Evolutionary conservation across 2,797 vertebrate species (phyloP).

Genomic region (Ceyx erithaca): DNA sequence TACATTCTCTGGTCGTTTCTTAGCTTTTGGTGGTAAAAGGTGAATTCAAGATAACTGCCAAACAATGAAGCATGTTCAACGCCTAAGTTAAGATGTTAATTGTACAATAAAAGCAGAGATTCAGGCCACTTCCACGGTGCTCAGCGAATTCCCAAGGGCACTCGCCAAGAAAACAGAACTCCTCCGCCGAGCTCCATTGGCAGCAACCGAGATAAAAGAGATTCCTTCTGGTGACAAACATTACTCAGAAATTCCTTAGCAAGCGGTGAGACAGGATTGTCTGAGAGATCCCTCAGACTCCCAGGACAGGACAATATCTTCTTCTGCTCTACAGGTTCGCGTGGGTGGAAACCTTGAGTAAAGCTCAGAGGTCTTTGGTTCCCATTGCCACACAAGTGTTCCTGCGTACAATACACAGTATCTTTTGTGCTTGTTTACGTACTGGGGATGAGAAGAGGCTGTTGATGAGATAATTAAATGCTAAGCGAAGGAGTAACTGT

Average conservation of each 20-base stretch:
- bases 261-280: not conserved
- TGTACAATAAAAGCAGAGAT: slow-evolving; percentile 23
- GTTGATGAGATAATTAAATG: not conserved
- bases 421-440: not conserved
- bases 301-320: not conserved
- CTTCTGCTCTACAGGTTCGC: not conserved
- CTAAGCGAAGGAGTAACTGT: not conserved
- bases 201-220: slow-evolving; percentile 26
- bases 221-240: slow-evolving; percentile 28
- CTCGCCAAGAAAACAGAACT: slow-evolving; percentile 23
- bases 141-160: slow-evolving; percentile 37
- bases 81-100: not conserved
- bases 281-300: not conserved
- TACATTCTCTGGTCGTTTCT: not conserved
- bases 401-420: fast-evolving
- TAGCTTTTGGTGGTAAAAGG: not conserved
- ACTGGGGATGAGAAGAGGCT: not conserved
- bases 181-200: not conserved
- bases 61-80: not conserved
- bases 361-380: not conserved
- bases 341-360: not conserved
- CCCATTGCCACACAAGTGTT: not conserved
- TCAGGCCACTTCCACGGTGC: slow-evolving; percentile 32
- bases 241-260: slow-evolving; percentile 36
- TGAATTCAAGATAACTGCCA: slow-evolving; percentile 2